A percentile compares a stretch with the other conserved stretches of the same genome.
phyloP scores from a whole-genome alignment of 2,888 invertebrate genomes.

The Exephanes ischioxanthus region DNA sequence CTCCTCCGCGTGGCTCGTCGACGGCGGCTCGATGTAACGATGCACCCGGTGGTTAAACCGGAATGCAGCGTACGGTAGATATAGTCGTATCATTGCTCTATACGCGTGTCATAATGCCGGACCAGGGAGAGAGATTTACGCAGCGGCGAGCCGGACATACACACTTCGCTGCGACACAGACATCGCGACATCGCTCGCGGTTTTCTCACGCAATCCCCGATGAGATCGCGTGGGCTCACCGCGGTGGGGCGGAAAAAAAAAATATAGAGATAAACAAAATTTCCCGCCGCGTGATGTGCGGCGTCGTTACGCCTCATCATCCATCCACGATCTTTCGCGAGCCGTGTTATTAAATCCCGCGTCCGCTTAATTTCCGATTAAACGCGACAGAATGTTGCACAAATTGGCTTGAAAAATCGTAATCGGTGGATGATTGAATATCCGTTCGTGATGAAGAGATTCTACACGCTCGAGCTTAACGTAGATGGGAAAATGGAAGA shows the following conservation, averaged over 20 bases:
- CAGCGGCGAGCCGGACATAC: not conserved
- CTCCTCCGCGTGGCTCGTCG: not conserved
- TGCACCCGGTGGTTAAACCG: not conserved
- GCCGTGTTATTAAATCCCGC: not conserved
- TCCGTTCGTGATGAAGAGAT: no score
- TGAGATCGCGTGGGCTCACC: not conserved
- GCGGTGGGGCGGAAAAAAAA: not conserved
- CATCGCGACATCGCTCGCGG: constrained; percentile 26
- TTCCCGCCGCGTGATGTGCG: not conserved
- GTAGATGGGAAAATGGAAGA: not conserved
- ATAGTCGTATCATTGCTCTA: constrained; percentile 33
- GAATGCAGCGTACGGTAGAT: constrained; percentile 1
- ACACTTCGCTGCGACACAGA: not conserved
- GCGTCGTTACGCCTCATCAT: not conserved
- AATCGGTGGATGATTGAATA: not conserved
- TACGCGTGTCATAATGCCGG: constrained; percentile 43
- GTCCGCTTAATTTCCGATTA: not conserved
- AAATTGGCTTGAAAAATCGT: not conserved
- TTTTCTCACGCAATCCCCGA: constrained; percentile 32
- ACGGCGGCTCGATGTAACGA: not conserved
- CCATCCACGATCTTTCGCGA: not conserved
- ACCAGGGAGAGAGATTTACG: constrained; percentile 43
- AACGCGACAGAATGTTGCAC: not conserved
- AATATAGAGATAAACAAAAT: not conserved
- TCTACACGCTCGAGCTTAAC: not conserved